These are phyloP conservation scores for Chlamydotis undulata DNA, from an alignment of 2,113 vertebrate genomes.

Conservation along the genomic window DNA sequence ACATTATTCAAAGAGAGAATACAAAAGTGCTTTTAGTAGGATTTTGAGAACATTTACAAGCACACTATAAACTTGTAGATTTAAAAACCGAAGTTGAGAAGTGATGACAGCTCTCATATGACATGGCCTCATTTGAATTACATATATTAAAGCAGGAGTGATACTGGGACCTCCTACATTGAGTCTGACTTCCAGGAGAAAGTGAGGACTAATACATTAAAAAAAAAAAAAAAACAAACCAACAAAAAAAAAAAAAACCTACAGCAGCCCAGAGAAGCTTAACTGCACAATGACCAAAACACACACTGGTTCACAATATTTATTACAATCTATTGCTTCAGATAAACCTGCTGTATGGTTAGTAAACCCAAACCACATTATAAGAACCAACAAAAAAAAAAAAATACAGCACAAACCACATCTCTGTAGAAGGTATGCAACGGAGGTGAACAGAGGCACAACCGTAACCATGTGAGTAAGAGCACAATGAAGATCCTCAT, in stretches of 20 bases:
- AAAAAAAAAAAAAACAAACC: neutral
- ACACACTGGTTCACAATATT: slow-evolving; percentile 32
- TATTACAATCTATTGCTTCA: slow-evolving; percentile 68
- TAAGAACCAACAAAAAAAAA: neutral
- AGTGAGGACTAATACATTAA: neutral
- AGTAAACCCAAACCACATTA: neutral
- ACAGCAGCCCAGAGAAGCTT: neutral
- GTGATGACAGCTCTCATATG: neutral
- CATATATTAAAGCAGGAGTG: neutral
- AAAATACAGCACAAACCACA: neutral
- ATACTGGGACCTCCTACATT: neutral
- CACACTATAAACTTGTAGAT: neutral
- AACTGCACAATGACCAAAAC: slow-evolving; percentile 24
- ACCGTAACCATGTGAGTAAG: neutral
- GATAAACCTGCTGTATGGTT: slow-evolving; percentile 23
- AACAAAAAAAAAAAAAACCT: neutral
- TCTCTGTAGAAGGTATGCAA: neutral
- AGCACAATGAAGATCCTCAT: neutral
- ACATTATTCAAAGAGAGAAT: neutral
- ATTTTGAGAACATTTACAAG: slow-evolving; percentile 11
- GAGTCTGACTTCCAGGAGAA: neutral
- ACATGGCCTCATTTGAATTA: neutral
- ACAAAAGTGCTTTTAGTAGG: neutral
- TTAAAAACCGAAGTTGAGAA: neutral
- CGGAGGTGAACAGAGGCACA: slow-evolving; percentile 17